phyloP scores from a whole-genome alignment of 2,797 vertebrate genomes.

The Eremophila alpestris region DNA sequence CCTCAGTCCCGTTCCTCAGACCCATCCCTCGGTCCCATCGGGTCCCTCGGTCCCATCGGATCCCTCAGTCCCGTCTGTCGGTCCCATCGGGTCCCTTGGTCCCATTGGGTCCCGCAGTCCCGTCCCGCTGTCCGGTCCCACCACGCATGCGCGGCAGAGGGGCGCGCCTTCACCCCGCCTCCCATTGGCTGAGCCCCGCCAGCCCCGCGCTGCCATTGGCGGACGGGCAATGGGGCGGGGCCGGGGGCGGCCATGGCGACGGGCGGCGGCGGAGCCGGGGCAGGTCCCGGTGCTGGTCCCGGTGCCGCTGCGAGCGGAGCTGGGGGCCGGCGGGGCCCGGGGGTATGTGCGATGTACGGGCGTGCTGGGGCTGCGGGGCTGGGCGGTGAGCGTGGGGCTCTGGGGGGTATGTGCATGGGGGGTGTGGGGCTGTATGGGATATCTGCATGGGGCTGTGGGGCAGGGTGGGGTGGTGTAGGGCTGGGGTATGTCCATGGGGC shows the following conservation, averaged over 20 bases:
- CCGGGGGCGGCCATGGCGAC: slow-evolving; percentile 13
- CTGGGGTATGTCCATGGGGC: too few species aligned
- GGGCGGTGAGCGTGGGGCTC: background rate
- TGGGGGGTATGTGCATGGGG: too few species aligned
- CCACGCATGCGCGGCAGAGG: background rate
- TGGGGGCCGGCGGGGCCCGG: background rate
- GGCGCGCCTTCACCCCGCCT: background rate
- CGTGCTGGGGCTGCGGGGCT: background rate
- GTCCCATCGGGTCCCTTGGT: too few species aligned
- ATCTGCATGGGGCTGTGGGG: too few species aligned
- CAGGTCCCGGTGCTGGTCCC: rapidly evolving
- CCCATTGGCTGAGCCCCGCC: background rate
- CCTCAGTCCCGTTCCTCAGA: too few species aligned
- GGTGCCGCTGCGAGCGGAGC: background rate
- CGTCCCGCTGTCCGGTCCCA: background rate
- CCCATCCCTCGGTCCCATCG: too few species aligned
- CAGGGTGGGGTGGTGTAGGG: too few species aligned
- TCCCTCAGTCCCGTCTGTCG: too few species aligned
- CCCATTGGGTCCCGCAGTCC: too few species aligned
- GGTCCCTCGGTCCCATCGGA: too few species aligned
- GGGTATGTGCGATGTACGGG: background rate
- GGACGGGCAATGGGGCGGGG: background rate
- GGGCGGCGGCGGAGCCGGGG: background rate
- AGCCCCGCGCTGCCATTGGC: background rate
- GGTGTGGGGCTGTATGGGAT: too few species aligned